Evolutionary conservation across 2,797 vertebrate genomes (phyloP), one percentile per base, ranked within the genome.

Genomic region (Micrastur ruficollis): DNA sequence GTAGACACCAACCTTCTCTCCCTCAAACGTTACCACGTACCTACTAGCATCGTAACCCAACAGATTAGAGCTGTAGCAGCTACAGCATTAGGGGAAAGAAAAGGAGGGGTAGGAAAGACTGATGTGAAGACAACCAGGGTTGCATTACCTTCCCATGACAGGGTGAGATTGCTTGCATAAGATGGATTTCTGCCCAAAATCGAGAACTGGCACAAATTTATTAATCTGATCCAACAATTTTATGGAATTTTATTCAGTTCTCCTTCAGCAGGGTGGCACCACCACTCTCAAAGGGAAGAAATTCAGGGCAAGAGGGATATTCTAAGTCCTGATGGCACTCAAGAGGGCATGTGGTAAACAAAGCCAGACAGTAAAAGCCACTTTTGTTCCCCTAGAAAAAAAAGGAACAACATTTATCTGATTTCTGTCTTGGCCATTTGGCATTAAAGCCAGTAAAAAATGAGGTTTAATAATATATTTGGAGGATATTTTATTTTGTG

Each of bases 21-120:
- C 34, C 29, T n/a, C 6, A 5, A 61, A 62, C 0, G 5, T 12
- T 14, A 27, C 21, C 50, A 67, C 4, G 61, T 61, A 32, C 47
- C 2, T 12, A 11, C 55, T 68, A 25, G 8, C 0, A 0, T 5
- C 0, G 0, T 40, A 88, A 29, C 34, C 32, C 46, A 68, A 36
- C 4, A 55, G 46, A 68, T 4, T 12, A 16, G 23, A 75, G 62
- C 38, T 1, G 4, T 31, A 74, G 68, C 38, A 78, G 40, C 81
- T 81, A 62, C 15, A 74, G 66, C n/a, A 40, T 2, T 3, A n/a
- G 10, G 6, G 78, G 66, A 68, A 65, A 80, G 61, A 62, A 55
- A 83, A 89, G 56, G 32, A 78, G 34, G 36, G 40, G 14, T 71
- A 49, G 10, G 53, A 88, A 88, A 84, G 58, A 34, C 25, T 47